Evolutionary conservation across 2,888 invertebrate species (phyloP), one percentile per base, ranked within the genome.

Genomic region (Petrolisthes manimaculis): DNA sequence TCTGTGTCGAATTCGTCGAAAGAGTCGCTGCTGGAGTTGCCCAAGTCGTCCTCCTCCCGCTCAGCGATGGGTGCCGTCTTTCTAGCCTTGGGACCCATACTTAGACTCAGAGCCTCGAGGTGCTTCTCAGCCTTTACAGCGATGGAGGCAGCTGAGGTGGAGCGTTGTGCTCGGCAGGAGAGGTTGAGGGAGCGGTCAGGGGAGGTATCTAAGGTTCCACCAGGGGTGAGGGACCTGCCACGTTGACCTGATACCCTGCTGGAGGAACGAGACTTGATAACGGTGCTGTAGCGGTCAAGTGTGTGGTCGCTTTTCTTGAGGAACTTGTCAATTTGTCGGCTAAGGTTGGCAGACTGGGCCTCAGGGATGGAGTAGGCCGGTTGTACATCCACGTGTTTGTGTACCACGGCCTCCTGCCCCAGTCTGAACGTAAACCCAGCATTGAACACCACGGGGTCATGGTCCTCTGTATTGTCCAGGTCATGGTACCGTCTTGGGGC

Each of bases 221-320:
- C 83, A 8, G 83, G 83, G 4, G 87, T 87, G 24, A 14, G 6
- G n/a, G 87, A 83, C 79, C 77, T 83, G 56, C 79, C 87, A 14
- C 87, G 75, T 5, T 53, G 67, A 14, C 75, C 81, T 0, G 75
- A 75, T 21, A 86, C n/a, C 24, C 71, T 37, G 69, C 77, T 78
- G 75, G 81, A 56, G 51, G 83, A 83, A n/a, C 90, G 86, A 18
- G 86, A 80, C 82, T 84, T 77, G 51, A 89, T 96, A 83, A 96
- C 92, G 71, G 92, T 94, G 87, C 95, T 94, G 97, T 97, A 97
- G 92, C 97, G 97, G 92, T 97, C 96, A 95, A 96, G 96, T 0
- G 97, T 95, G 93, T 97, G 97, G 93, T 97, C 97, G 4, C 97
- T 97, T 91, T 96, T 94, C 92, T 95, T 95, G 61, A 97, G 93